Conservation (phyloP, 2,888 invertebrate genomes). For the Autographa gamma region DNA sequence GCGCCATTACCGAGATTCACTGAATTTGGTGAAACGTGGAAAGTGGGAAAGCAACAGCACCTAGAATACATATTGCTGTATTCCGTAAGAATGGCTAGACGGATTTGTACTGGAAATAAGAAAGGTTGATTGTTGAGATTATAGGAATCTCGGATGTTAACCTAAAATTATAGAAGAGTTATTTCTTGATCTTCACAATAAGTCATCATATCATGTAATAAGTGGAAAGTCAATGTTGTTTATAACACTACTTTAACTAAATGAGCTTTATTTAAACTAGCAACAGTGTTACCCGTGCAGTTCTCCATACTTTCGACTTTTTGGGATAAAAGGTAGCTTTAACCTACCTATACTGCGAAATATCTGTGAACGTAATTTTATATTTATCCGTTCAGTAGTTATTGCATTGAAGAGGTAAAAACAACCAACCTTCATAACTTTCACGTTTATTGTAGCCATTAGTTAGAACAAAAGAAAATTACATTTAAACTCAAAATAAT, state of each 20-base stretch:
- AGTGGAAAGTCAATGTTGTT: too few species aligned
- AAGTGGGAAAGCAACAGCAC: constrained; percentile 15
- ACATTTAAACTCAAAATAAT: too few species aligned
- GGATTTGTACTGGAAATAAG: background rate
- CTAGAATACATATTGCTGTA: constrained; percentile 4
- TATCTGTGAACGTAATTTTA: background rate
- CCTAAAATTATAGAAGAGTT: background rate
- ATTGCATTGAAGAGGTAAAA: background rate
- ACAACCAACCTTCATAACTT: too few species aligned
- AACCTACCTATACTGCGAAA: background rate
- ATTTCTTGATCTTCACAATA: too few species aligned
- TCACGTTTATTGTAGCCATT: too few species aligned
- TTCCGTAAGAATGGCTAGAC: background rate
- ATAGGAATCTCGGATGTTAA: background rate
- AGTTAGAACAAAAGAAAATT: too few species aligned
- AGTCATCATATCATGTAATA: too few species aligned
- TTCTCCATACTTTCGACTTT: background rate
- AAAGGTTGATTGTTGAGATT: background rate
- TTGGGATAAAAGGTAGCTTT: background rate
- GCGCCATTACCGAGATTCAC: constrained; percentile 29
- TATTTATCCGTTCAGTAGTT: background rate
- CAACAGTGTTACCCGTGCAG: background rate
- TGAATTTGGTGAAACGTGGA: constrained; percentile 14
- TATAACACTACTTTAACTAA: too few species aligned
- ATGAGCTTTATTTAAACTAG: background rate